phyloP scores from a whole-genome alignment of 2,113 vertebrate genomes.

The Semnornis frantzii region DNA sequence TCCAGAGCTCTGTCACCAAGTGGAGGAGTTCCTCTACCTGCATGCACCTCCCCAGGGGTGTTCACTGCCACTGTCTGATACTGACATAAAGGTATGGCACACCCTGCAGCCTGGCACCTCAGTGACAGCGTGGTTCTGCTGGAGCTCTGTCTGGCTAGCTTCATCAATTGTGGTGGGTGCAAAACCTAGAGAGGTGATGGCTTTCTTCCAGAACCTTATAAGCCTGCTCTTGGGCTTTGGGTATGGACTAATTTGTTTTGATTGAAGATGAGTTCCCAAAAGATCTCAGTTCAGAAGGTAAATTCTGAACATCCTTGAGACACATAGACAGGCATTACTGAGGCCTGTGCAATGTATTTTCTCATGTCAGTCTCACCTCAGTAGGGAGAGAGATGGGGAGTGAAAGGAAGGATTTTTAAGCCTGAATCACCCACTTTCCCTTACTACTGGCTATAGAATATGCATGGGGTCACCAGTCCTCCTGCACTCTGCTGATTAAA shows the following conservation, averaged over 20 bases:
- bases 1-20: too few relatives aligned
- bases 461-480: not conserved
- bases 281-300: not conserved
- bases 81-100: too few relatives aligned
- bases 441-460: not conserved
- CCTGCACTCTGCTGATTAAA: not conserved
- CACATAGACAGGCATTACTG: not conserved
- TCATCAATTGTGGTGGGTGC: too few relatives aligned
- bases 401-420: not conserved
- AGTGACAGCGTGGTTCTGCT: too few relatives aligned
- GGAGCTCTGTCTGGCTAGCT: too few relatives aligned
- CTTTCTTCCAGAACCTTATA: not conserved
- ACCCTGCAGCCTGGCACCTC: too few relatives aligned
- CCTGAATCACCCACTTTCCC: not conserved
- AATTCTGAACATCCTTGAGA: not conserved
- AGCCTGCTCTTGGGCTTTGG: not conserved
- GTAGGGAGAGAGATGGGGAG: not conserved
- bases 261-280: not conserved
- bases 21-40: too few relatives aligned
- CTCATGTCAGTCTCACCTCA: not conserved
- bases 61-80: too few relatives aligned
- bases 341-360: not conserved
- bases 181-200: not conserved
- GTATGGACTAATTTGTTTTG: not conserved
- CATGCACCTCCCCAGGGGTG: too few relatives aligned